A percentile compares a stretch with the other conserved stretches of the same genome.
Evolutionary conservation across 2,888 invertebrate genomes (phyloP).

Genomic region (Actias luna): DNA sequence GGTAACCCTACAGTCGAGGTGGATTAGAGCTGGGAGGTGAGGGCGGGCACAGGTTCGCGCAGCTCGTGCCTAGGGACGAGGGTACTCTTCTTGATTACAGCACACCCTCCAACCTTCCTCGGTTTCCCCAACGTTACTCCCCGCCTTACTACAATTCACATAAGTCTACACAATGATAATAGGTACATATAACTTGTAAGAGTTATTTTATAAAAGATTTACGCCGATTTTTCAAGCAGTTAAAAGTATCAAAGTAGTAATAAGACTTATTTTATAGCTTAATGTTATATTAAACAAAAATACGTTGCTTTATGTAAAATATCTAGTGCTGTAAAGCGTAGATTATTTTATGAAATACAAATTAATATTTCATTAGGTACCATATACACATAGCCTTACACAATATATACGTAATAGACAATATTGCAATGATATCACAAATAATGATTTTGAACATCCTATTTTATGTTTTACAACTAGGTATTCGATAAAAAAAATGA

Average conservation of each 20-base stretch:
- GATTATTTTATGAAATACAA: too few relatives aligned
- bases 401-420: too few relatives aligned
- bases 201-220: conserved; percentile 37
- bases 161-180: conserved; percentile 67
- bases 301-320: background rate
- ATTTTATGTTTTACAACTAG: too few relatives aligned
- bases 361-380: too few relatives aligned
- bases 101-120: conserved; percentile 54
- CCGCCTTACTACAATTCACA: conserved; percentile 58
- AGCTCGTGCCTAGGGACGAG: conserved; percentile 70
- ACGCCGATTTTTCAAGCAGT: background rate
- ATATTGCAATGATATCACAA: too few relatives aligned
- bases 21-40: conserved; percentile 46
- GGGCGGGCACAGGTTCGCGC: conserved; percentile 28
- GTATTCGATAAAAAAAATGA: too few relatives aligned
- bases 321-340: background rate
- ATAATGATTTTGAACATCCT: too few relatives aligned
- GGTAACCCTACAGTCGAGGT: conserved; percentile 34
- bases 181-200: conserved; percentile 48
- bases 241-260: background rate
- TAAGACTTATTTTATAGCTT: background rate
- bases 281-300: background rate
- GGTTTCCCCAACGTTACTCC: conserved; percentile 43
- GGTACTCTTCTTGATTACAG: conserved; percentile 82
- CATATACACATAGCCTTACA: too few relatives aligned